Evolutionary conservation across 2,888 invertebrate species (phyloP), one percentile per base, ranked within the genome.

Genomic region (Hypsopygia costalis): DNA sequence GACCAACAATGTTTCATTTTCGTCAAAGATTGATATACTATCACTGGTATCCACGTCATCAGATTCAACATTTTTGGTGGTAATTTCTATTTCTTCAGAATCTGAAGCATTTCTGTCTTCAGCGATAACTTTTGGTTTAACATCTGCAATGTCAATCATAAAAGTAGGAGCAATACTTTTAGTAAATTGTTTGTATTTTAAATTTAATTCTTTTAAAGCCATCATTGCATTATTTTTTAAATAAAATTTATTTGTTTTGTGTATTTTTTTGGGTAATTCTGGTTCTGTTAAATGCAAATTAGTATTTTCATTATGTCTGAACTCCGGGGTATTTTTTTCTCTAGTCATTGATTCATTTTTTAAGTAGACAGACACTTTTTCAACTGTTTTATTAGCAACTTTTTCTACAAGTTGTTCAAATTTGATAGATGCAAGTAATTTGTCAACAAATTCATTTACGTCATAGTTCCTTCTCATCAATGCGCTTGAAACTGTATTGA

Each of bases 361-460:
- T 31, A 3, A 36, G 27, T 52, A 52, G 4, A 56, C 40, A 3
- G 46, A 47, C 0, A 74, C 55, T 49, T 61, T 68, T 30, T 53
- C 47, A 3, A 57, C 65, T 1, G 73, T 66, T 49, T 56, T 69
- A 0, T 68, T 58, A 6, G 70, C 72, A 27, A 74, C 64, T 36
- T 56, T 55, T 7, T 69, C 64, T 0, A 60, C 62, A 0, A 74
- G 35, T 36, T 61, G 44, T n/a, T 66, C 57, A 34, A 74, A 65
- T 36, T 58, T 66, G 3, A 62, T 44, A 0, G 72, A 68, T 1
- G 37, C 36, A 9, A 73, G 46, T 6, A 74, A 36, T 44, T 52
- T 56, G 1, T 55, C 56, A 8, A 74, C 56, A 11, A 73, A 58
- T 2, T 60, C 58, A 25, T 74, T 65, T 2, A 70, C 52, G 29